A percentile compares a stretch with the other conserved stretches of the same genome.
These are phyloP conservation scores for Drosophila tripunctata DNA, from an alignment of 2,888 invertebrate genomes.

Conservation along the genomic window DNA sequence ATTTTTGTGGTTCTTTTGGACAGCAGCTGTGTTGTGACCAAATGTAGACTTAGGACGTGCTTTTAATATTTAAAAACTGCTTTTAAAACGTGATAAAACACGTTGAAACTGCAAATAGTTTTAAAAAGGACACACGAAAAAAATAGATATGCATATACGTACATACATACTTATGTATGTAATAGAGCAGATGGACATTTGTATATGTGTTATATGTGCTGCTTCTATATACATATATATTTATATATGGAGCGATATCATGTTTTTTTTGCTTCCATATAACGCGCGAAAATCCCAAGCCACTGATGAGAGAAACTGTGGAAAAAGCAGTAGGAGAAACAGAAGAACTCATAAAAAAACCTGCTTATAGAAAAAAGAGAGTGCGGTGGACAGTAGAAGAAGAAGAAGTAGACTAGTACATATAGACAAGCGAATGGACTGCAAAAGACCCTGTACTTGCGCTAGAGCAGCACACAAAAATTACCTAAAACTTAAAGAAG, in stretches of 20 bases:
- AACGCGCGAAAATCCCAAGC: conserved; percentile 59
- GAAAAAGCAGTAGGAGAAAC: conserved; percentile 1
- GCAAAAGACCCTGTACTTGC: too few relatives aligned
- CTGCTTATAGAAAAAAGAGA: conserved; percentile 9
- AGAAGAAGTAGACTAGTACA: too few relatives aligned
- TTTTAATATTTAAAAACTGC: conserved; percentile 82
- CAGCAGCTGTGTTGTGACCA: conserved; percentile 68
- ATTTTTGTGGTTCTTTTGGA: conserved; percentile 17
- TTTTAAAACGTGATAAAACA: conserved; percentile 82
- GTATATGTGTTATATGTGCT: conserved; percentile 19
- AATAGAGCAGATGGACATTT: neutral
- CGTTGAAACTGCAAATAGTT: conserved; percentile 71
- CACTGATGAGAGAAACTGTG: conserved; percentile 25
- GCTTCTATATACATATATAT: conserved; percentile 12
- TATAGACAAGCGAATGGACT: too few relatives aligned
- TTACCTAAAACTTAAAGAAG: too few relatives aligned
- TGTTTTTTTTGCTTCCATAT: conserved; percentile 35
- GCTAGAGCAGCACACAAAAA: too few relatives aligned
- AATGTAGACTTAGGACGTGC: conserved; percentile 81
- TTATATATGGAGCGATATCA: conserved; percentile 36
- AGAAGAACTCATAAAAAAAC: conserved; percentile 37
- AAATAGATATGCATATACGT: conserved; percentile 16
- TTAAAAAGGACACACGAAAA: conserved; percentile 10
- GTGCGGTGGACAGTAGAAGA: neutral
- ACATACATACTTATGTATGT: too few relatives aligned